Conservation (phyloP, 2,888 invertebrate genomes). For the Fabriciana adippe region DNA sequence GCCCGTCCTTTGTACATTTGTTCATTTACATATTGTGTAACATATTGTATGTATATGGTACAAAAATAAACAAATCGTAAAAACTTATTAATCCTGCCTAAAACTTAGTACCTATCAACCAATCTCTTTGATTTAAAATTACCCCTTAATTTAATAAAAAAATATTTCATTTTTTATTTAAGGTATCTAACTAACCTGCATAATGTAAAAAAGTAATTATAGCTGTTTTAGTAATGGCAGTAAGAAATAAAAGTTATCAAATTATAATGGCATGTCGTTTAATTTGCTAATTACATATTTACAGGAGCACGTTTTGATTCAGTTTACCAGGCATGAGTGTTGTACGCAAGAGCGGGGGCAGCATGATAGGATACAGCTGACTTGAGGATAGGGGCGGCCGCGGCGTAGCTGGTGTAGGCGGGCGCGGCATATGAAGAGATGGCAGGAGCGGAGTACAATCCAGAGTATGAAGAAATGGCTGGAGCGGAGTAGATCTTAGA, state of each 20-base stretch:
- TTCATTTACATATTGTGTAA: too few species aligned
- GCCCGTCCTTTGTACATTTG: too few species aligned
- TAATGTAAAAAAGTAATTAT: too few species aligned
- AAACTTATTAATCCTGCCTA: too few species aligned
- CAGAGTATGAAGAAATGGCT: slow-evolving; percentile 46
- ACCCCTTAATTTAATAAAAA: too few species aligned
- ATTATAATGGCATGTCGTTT: slow-evolving; percentile 28
- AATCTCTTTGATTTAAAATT: too few species aligned
- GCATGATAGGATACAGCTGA: slow-evolving; percentile 80
- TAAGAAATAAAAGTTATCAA: slow-evolving; percentile 5
- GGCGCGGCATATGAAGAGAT: slow-evolving; percentile 47
- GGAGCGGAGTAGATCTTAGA: slow-evolving; percentile 51
- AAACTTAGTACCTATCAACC: too few species aligned
- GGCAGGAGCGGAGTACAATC: slow-evolving; percentile 40
- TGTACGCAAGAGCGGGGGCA: slow-evolving; percentile 74
- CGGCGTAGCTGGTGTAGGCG: slow-evolving; percentile 52
- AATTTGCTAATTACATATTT: slow-evolving; percentile 33
- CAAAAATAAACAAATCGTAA: too few species aligned
- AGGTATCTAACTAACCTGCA: too few species aligned
- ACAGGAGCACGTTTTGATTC: slow-evolving; percentile 31
- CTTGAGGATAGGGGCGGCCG: slow-evolving; percentile 63
- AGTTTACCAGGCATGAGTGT: slow-evolving; percentile 84
- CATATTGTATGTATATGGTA: too few species aligned
- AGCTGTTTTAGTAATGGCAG: too few species aligned
- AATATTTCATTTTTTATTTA: too few species aligned